Percentiles rank a stretch among this genome's conserved stretches.
Conservation (phyloP, 2,888 invertebrate species). For the Ophion ellenae region DNA sequence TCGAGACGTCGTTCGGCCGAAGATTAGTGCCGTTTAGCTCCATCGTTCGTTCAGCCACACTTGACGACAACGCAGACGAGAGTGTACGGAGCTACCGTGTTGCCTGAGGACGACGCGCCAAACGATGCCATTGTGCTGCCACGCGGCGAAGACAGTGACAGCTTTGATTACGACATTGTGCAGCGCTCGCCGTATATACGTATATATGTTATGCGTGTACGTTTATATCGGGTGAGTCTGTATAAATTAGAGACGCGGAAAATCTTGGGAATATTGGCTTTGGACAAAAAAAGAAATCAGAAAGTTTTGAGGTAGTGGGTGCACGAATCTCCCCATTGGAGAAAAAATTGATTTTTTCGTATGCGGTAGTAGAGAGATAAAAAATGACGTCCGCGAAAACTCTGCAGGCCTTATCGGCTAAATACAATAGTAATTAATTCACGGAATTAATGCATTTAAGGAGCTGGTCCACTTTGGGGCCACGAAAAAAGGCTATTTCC, state of each 20-base stretch:
- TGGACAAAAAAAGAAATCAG: no score
- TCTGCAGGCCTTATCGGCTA: no score
- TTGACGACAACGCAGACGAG: constrained; percentile 32
- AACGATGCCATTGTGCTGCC: constrained; percentile 79
- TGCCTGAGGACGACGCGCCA: constrained; percentile 65
- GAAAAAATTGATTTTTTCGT: no score
- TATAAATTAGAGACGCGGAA: not conserved
- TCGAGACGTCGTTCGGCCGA: constrained; percentile 59
- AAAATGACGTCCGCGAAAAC: no score
- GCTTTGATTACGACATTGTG: constrained; percentile 82
- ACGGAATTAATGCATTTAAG: no score
- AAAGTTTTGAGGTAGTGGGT: no score
- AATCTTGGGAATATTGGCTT: no score
- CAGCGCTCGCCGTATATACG: constrained; percentile 64
- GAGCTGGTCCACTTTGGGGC: no score
- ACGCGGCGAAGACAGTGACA: constrained; percentile 75
- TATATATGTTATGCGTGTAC: constrained; percentile 3
- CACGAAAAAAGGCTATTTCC: no score
- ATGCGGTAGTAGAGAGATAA: no score
- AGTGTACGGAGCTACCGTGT: constrained; percentile 47
- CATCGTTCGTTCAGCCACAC: constrained; percentile 55
- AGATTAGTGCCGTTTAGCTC: constrained; percentile 69
- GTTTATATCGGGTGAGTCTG: not conserved
- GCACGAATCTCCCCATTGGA: no score
- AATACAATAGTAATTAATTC: no score